Evolutionary conservation across 2,797 vertebrate species (phyloP).

Genomic region (Sebastes vulpes): DNA sequence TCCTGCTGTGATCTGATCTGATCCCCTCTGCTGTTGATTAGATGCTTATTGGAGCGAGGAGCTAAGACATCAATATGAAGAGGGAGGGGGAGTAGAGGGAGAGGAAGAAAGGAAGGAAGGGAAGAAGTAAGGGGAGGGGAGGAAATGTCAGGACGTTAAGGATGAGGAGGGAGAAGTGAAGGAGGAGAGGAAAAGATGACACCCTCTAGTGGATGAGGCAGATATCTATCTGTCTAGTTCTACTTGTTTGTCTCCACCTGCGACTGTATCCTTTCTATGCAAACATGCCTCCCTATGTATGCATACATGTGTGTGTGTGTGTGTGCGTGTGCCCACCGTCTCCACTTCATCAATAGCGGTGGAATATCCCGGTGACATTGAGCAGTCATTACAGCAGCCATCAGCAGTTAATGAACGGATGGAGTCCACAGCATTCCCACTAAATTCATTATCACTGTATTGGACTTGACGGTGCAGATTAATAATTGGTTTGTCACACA

Average conservation of each 20-base stretch:
- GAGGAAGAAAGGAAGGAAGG: neutral
- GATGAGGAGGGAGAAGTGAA: neutral
- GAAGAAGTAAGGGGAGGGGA: constrained; percentile 9
- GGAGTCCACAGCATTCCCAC: constrained; percentile 87
- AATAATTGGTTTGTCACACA: constrained; percentile 90
- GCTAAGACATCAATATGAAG: constrained; percentile 80
- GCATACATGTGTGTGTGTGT: neutral
- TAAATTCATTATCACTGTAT: constrained; percentile 90
- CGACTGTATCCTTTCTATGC: neutral
- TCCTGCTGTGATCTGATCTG: constrained; percentile 81
- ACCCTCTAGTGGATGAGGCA: constrained; percentile 51
- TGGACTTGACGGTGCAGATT: constrained; percentile 88
- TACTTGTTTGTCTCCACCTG: constrained; percentile 4
- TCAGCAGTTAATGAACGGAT: constrained; percentile 91
- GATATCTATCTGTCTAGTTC: neutral
- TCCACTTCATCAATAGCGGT: constrained; percentile 77
- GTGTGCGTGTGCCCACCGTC: neutral
- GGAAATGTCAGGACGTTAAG: neutral
- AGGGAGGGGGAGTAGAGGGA: neutral
- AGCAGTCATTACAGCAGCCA: constrained; percentile 87
- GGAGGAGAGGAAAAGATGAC: constrained; percentile 26
- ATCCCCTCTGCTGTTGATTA: constrained; percentile 83
- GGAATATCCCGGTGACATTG: constrained; percentile 85
- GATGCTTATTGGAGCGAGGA: constrained; percentile 81
- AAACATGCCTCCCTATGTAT: neutral